These are phyloP conservation scores for Chiloscyllium punctatum DNA, from an alignment of 2,797 vertebrate species.

Conservation along the genomic window DNA sequence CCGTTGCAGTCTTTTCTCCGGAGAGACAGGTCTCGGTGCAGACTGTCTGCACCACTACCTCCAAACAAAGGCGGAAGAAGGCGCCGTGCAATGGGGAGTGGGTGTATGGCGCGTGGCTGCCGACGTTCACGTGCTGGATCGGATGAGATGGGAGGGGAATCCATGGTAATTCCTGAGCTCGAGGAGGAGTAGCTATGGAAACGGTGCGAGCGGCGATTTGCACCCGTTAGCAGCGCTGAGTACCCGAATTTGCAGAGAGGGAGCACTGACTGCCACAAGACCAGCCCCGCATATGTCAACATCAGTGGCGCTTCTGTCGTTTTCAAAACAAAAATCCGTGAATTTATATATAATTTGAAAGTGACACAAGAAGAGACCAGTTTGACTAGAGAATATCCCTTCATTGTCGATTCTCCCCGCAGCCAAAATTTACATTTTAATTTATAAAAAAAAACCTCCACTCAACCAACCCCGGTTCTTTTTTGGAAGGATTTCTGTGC, in stretches of 20 bases:
- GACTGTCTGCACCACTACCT: too few species aligned
- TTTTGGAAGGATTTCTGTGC: background rate
- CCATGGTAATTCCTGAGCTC: background rate
- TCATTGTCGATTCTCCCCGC: background rate
- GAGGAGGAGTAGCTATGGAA: background rate
- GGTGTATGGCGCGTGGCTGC: background rate
- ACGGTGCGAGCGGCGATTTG: slow-evolving; percentile 1
- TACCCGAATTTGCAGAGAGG: background rate
- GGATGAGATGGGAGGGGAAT: background rate
- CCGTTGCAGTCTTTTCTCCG: background rate
- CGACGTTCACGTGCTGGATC: background rate
- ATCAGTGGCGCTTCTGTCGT: background rate
- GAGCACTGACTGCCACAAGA: background rate
- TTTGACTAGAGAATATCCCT: background rate
- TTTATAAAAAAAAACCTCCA: background rate
- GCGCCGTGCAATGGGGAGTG: too few species aligned
- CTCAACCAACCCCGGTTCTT: background rate
- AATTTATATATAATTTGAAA: background rate
- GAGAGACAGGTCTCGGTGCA: background rate
- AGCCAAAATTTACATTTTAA: background rate
- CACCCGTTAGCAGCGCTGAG: background rate
- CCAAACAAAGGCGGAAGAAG: too few species aligned
- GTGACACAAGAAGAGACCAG: background rate
- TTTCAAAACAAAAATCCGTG: background rate
- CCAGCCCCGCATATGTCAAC: background rate